phyloP scores from a whole-genome alignment of 2,797 vertebrate genomes.

The Microctenopoma steveboyesi region DNA sequence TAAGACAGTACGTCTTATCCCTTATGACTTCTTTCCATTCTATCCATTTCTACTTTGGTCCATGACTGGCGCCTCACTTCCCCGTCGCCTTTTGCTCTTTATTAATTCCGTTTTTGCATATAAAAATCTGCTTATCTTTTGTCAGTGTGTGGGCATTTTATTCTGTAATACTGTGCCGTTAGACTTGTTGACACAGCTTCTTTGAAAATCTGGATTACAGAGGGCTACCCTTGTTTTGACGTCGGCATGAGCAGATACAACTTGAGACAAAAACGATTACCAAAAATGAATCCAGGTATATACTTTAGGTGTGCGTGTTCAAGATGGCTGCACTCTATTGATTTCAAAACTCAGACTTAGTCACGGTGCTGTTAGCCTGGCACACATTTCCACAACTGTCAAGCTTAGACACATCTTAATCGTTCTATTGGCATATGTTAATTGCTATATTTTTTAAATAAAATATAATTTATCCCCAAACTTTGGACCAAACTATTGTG shows the following conservation, averaged over 20 bases:
- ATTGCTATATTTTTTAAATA: conserved; percentile 8
- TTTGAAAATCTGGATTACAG: not conserved
- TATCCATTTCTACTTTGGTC: too few relatives aligned
- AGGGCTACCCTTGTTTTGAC: not conserved
- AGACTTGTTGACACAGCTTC: too few relatives aligned
- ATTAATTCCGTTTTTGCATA: not conserved
- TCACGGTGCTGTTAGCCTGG: not conserved
- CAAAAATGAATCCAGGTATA: not conserved
- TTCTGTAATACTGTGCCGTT: not conserved
- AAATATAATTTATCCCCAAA: conserved; percentile 9
- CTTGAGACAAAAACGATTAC: not conserved
- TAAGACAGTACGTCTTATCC: too few relatives aligned
- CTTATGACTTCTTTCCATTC: too few relatives aligned
- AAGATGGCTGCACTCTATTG: not conserved
- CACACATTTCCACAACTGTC: not conserved
- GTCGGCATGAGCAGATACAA: not conserved
- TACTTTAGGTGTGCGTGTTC: not conserved
- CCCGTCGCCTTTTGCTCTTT: not conserved
- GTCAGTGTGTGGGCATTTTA: not conserved
- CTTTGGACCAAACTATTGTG: conserved; percentile 1
- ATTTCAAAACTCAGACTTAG: not conserved
- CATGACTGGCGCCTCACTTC: too few relatives aligned
- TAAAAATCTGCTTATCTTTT: not conserved
- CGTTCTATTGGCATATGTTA: not conserved
- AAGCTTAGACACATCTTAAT: conserved; percentile 2